Percentiles rank a stretch among this genome's conserved stretches.
Conservation (phyloP, 1,140 invertebrate species). For the Protaetia brevitarsis region DNA sequence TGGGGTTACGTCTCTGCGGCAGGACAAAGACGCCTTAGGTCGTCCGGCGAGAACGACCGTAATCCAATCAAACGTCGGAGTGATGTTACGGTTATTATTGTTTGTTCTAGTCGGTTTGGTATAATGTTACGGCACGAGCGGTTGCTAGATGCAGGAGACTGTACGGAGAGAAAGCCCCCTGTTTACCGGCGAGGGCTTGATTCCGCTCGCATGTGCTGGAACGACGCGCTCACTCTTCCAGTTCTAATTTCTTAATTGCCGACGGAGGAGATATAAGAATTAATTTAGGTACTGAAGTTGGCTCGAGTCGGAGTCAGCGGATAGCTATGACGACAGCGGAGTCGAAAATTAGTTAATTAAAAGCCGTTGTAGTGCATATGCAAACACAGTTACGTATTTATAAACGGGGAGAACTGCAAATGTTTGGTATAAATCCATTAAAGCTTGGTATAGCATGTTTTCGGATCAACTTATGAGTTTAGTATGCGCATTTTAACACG, state of each 20-base stretch:
- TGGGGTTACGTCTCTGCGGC: background rate
- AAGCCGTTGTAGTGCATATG: too few relatives aligned
- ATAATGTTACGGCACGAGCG: background rate
- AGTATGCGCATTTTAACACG: too few relatives aligned
- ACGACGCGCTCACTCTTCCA: background rate
- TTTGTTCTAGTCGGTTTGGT: slow-evolving; percentile 14
- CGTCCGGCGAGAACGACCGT: background rate
- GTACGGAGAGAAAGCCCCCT: background rate
- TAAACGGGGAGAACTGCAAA: too few relatives aligned
- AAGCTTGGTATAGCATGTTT: too few relatives aligned
- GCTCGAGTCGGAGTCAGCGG: too few relatives aligned
- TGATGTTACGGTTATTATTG: slow-evolving; percentile 9
- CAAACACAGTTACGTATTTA: too few relatives aligned
- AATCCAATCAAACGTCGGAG: background rate
- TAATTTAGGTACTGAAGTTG: background rate
- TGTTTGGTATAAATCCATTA: too few relatives aligned
- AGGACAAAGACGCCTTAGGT: background rate
- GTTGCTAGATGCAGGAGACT: background rate
- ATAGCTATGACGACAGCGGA: too few relatives aligned
- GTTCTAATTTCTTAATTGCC: slow-evolving; percentile 13
- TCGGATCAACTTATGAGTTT: too few relatives aligned
- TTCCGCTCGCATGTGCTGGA: background rate
- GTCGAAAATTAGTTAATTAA: too few relatives aligned
- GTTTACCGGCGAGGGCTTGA: background rate
- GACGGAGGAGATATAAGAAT: background rate